Percentiles rank a stretch among this genome's conserved stretches.
Conservation (phyloP, 2,797 vertebrate genomes). For the Leptodactylus fallax region DNA sequence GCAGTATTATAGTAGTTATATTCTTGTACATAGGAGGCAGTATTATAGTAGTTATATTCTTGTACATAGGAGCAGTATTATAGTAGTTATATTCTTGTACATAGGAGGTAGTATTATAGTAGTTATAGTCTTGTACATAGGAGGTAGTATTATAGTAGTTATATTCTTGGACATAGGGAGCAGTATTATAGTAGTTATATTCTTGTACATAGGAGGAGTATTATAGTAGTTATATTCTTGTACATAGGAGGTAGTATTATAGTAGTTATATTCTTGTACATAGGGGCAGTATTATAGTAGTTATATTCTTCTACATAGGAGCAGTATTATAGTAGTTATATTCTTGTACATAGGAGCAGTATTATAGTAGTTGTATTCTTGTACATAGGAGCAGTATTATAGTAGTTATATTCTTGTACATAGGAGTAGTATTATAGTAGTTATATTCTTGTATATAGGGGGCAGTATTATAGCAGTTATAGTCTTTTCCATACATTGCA, state of each 20-base stretch:
- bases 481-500: too few species aligned
- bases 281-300: background rate
- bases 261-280: background rate
- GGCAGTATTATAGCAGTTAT: background rate
- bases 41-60: slow-evolving; percentile 15
- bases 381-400: background rate
- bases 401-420: background rate
- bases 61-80: background rate
- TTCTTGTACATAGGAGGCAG: too few species aligned
- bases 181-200: too few species aligned
- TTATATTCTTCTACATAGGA: background rate
- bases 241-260: background rate
- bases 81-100: background rate
- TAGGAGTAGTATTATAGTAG: background rate
- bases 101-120: background rate
- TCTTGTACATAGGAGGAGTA: too few species aligned
- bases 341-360: background rate
- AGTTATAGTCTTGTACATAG: background rate
- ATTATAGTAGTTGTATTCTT: background rate
- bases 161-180: background rate
- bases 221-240: too few species aligned
- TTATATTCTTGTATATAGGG: background rate
- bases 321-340: background rate
- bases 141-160: background rate
- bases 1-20: too few species aligned